Evolutionary conservation across 2,113 vertebrate species (phyloP), one percentile per base, ranked within the genome.

Genomic region (Phalacrocorax brasilianus): DNA sequence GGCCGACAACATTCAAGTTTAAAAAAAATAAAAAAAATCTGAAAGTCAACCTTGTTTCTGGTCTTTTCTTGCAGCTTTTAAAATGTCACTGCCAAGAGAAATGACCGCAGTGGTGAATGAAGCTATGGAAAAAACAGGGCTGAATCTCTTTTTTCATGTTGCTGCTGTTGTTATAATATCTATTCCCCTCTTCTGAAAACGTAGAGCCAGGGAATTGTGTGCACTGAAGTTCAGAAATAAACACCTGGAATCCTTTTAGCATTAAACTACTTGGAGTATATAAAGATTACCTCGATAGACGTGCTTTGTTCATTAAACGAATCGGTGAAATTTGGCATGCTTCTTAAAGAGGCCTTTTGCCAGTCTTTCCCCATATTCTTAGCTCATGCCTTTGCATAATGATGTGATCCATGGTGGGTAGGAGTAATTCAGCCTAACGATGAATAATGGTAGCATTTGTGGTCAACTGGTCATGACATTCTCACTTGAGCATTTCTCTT

Each of bases 361-460:
- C 89, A 91, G 62, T 58, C 86, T 76, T 73, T 85, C n/a, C 73
- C 55, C 58, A 76, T 89, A 63, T 73, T 79, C 84, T 95, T 85
- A 93, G 89, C 73, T 97, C 94, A 95, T 93, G 80, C 32, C 58
- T 97, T 73, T 91, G 71, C 86, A 93, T 95, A 97, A 89, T 74
- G 80, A 95, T 94, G 74, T 88, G 71, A 94, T 94, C 91, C 16
- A 3, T 85, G 74, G 84, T 95, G 91, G 91, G 93, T 80, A 97
- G 94, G 71, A 85, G 67, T 91, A 92, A 76, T 82, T 84, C 74
- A 76, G 67, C 77, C 71, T 59, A 82, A 70, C 1, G 76, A 96
- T 87, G 85, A 97, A 94, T 97, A 97, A 95, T 95, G 81, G 78
- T 68, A 96, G 74, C 85, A 79, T 97, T 96, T 95, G 91, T 96